Percentiles rank a stretch among this genome's conserved stretches.
Evolutionary conservation across 2,888 invertebrate species (phyloP).

Genomic region (Stramonita haemastoma): DNA sequence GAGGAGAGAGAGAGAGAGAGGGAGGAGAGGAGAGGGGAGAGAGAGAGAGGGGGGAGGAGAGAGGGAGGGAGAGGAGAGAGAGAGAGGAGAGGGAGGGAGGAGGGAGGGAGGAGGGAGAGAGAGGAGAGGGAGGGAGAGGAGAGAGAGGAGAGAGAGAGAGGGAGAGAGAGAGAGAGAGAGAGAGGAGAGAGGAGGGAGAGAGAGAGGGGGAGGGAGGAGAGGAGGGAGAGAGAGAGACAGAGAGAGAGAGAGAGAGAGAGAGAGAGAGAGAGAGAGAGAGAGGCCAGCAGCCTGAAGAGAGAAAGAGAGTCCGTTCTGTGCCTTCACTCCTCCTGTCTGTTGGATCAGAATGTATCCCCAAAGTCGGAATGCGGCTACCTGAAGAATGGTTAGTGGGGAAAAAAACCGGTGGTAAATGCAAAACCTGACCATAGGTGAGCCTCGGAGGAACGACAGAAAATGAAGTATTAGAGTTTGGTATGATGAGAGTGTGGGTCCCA

Average conservation of each 20-base stretch:
- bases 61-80: slow-evolving; percentile 11
- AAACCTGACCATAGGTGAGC: too few species aligned
- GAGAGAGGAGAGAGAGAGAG: neutral
- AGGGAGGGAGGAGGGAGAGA: neutral
- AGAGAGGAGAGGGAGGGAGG: neutral
- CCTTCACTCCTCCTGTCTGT: too few species aligned
- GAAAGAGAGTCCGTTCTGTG: too few species aligned
- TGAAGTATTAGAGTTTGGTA: too few species aligned
- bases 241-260: neutral
- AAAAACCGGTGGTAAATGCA: too few species aligned
- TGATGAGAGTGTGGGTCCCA: too few species aligned
- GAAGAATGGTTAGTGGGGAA: too few species aligned
- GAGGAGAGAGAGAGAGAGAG: slow-evolving; percentile 10
- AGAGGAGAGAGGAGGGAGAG: neutral
- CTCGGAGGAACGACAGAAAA: too few species aligned
- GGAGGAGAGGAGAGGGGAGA: neutral
- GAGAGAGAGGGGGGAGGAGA: slow-evolving; percentile 1
- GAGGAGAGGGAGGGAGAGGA: neutral
- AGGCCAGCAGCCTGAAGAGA: too few species aligned
- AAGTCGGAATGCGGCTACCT: too few species aligned
- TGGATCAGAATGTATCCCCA: too few species aligned
- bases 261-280: neutral
- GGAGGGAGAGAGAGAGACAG: neutral
- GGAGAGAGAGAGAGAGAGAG: too few species aligned
- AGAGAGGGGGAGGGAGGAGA: neutral